A percentile compares a stretch with the other conserved stretches of the same genome.
Evolutionary conservation across 1,140 invertebrate species (phyloP).

Genomic region (Penaeus indicus): DNA sequence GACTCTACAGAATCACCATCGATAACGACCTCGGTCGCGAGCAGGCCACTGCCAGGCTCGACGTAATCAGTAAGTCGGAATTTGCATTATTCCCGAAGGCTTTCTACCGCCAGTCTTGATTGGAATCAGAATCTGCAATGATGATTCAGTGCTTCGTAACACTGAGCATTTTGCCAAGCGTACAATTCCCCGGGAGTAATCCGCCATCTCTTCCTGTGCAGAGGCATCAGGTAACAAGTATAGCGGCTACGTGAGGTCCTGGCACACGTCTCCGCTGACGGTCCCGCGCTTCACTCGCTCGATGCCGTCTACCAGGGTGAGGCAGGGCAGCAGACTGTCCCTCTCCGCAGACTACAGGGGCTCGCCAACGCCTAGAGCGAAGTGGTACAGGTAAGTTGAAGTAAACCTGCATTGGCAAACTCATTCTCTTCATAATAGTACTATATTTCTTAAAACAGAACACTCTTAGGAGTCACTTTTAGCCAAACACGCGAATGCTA

Average conservation of each 20-base stretch:
- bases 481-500: background rate
- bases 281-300: constrained; percentile 81
- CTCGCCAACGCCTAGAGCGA: constrained; percentile 78
- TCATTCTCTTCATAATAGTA: background rate
- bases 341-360: constrained; percentile 80
- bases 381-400: constrained; percentile 80
- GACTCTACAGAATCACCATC: constrained; percentile 83
- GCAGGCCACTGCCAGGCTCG: constrained; percentile 83
- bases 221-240: constrained; percentile 65
- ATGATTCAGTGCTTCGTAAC: background rate
- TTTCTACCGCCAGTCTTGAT: background rate
- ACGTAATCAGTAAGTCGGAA: constrained; percentile 78
- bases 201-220: constrained; percentile 14
- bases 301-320: constrained; percentile 77
- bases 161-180: background rate
- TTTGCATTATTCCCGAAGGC: too few species aligned
- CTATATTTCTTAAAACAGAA: background rate
- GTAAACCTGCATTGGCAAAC: too few species aligned
- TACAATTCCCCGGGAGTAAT: background rate
- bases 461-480: background rate
- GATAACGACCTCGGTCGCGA: constrained; percentile 87
- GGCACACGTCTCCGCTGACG: constrained; percentile 67
- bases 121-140: too few species aligned
- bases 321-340: constrained; percentile 76
- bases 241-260: constrained; percentile 60